phyloP scores from a whole-genome alignment of 2,113 vertebrate genomes.

The Neomonachus schauinslandi region DNA sequence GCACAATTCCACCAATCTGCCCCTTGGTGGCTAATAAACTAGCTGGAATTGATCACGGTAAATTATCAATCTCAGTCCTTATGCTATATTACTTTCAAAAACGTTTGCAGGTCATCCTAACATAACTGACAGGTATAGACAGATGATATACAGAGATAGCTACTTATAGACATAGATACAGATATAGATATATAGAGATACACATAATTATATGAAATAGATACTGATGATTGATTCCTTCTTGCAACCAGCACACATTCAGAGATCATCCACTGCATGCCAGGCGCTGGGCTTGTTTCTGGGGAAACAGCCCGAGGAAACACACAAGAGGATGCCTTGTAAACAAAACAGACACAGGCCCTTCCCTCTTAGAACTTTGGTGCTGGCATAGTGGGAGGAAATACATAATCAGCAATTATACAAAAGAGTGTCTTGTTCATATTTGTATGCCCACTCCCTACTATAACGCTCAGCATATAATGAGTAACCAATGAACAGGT shows the following conservation, averaged over 20 bases:
- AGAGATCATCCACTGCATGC: not conserved
- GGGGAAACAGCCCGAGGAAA: constrained; percentile 1
- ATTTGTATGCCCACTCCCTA: not conserved
- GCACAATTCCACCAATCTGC: constrained; percentile 46
- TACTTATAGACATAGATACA: not conserved
- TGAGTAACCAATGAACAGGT: constrained; percentile 5
- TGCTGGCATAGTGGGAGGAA: not conserved
- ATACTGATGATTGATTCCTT: not conserved
- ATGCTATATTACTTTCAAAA: constrained; percentile 20
- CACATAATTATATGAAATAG: not conserved
- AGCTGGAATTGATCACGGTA: not conserved
- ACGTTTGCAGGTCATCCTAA: constrained; percentile 29
- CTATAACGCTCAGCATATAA: not conserved
- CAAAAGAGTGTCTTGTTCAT: constrained; percentile 30
- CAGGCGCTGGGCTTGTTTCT: not conserved
- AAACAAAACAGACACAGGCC: constrained; percentile 41
- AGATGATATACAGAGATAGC: not conserved
- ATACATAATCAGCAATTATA: not conserved
- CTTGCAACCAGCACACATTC: constrained; percentile 29
- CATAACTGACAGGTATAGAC: not conserved
- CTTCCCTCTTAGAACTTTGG: not conserved
- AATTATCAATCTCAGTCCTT: constrained; percentile 14
- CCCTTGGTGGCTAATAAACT: constrained; percentile 16
- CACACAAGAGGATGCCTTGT: constrained; percentile 17
- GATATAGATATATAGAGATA: not conserved